Evolutionary conservation across 2,797 vertebrate genomes (phyloP).

Genomic region (Sebastiscus albofasciatus): DNA sequence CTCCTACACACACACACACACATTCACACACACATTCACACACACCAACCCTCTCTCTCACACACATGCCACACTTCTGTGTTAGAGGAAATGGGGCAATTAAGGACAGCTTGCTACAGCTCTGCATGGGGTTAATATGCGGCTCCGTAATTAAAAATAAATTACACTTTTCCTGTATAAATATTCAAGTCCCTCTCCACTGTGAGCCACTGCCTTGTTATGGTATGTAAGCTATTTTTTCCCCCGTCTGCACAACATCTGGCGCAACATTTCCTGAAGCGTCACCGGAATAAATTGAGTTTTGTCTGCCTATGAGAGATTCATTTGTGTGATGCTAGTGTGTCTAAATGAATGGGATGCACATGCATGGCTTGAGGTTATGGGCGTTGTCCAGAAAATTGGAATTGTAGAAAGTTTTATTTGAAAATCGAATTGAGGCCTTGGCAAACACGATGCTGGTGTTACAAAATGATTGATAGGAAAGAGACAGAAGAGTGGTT

Average conservation of each 20-base stretch:
- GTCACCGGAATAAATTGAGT: conserved; percentile 77
- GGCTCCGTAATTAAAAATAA: conserved; percentile 87
- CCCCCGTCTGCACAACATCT: conserved; percentile 83
- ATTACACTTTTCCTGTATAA: conserved; percentile 87
- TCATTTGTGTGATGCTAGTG: conserved; percentile 62
- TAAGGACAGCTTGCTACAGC: conserved; percentile 86
- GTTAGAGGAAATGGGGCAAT: conserved; percentile 87
- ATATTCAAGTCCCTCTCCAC: conserved; percentile 80
- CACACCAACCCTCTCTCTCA: background rate
- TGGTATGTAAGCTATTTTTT: conserved; percentile 76
- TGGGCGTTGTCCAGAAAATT: conserved; percentile 45
- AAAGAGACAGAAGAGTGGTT: background rate
- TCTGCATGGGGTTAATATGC: conserved; percentile 87
- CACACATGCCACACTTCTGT: conserved; percentile 65
- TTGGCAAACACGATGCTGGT: conserved; percentile 10
- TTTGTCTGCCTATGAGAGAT: conserved; percentile 69
- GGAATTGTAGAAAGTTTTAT: conserved; percentile 34
- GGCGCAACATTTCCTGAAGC: conserved; percentile 80
- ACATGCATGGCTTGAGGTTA: conserved; percentile 62
- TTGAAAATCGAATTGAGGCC: conserved; percentile 18
- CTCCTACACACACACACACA: conserved; percentile 21
- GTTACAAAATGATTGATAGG: conserved; percentile 7
- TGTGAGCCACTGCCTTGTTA: conserved; percentile 77
- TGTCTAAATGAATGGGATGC: conserved; percentile 64
- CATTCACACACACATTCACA: background rate